Base-by-base conservation (phyloP, 2,888 invertebrate species). In the Xestia ashworthii region DNA sequence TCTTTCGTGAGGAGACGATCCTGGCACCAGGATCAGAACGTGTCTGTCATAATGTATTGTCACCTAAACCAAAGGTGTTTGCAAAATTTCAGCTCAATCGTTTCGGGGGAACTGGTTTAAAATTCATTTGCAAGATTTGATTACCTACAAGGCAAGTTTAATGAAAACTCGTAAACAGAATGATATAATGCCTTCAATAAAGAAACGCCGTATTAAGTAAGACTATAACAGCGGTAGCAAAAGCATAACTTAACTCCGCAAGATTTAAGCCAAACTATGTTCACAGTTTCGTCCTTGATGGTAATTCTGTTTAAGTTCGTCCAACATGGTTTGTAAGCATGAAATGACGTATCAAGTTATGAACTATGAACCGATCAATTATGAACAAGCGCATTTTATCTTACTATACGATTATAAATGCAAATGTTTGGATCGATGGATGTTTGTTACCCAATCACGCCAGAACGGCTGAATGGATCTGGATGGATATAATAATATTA, bases 261-360 rank as follows among this genome's bases (percentile, higher is more conserved):
- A 5, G 60, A 62, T 71, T 80, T 16, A 60, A 65, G 69, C 11
- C 46, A 44, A 78, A 41, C 60, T 71, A 32, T 46, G 32, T 82
- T 67, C 6, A 9, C 16, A 71, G 83, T 25, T 77, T 83, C 46
- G 55, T 55, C 78, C 48, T 67, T 62, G 53, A 14, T 25, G 32
- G 14, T 58, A 83, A 83, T 19, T 16, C 14, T 65, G 55, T 62
- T 67, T 32, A 71, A 77, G 32, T 78, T 78, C 0, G 6, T 48
- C 16, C 6, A 1, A 5, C 8, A 9, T 44, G 25, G 50, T 25
- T 22, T 25, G 62, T 48, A 55, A 62, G 53, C 70, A 62, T 48
- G 12, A 38, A 41, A 62, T 78, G n/a, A 16, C 38, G 41, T 77
- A 1, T 32, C 3, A 19, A 19, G 41, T 50, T 75, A 55, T n/a